phyloP scores from a whole-genome alignment of 2,797 vertebrate species.

The Prionace glauca region DNA sequence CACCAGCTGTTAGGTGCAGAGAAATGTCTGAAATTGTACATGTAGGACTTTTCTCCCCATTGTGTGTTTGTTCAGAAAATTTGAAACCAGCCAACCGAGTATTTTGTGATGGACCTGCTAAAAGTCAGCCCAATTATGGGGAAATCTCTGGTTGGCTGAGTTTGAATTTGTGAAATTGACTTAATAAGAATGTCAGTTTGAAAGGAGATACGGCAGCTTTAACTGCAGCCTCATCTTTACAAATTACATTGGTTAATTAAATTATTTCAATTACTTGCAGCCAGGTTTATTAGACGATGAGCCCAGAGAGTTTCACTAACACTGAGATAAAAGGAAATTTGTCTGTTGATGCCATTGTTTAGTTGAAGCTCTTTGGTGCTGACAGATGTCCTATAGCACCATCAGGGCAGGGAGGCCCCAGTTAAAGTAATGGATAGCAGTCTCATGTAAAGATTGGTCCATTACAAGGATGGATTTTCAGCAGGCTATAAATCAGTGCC shows the following conservation, averaged over 20 bases:
- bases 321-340: conserved; percentile 39
- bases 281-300: conserved; percentile 36
- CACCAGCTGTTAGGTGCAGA: conserved; percentile 33
- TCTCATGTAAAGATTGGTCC: conserved; percentile 69
- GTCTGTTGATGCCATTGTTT: conserved; percentile 38
- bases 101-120: conserved; percentile 34
- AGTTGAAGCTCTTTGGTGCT: conserved; percentile 44
- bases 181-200: conserved; percentile 38
- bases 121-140: conserved; percentile 37
- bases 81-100: conserved; percentile 29
- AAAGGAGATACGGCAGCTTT: conserved; percentile 34
- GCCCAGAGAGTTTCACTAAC: conserved; percentile 34
- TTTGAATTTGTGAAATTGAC: conserved; percentile 39
- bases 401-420: conserved; percentile 54
- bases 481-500: conserved; percentile 56
- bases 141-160: conserved; percentile 38
- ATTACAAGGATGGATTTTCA: conserved; percentile 54
- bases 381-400: conserved; percentile 56
- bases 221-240: conserved; percentile 35
- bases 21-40: conserved; percentile 35
- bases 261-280: conserved; percentile 38
- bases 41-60: not conserved
- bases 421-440: conserved; percentile 61
- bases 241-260: conserved; percentile 37
- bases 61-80: conserved; percentile 36